phyloP scores from a whole-genome alignment of 2,113 vertebrate species.

The Oophaga pumilio region DNA sequence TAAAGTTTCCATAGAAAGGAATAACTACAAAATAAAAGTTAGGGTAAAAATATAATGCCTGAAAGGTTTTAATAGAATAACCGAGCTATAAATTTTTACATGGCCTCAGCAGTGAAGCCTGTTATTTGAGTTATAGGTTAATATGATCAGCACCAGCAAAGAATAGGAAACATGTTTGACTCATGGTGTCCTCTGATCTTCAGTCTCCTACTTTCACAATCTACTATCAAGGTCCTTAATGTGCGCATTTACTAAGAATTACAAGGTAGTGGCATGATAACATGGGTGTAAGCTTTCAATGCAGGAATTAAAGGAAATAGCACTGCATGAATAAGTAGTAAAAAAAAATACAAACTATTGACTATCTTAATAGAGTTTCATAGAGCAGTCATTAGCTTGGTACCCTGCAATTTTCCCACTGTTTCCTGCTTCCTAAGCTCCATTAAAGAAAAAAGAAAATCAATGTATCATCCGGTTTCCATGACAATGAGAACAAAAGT shows the following conservation, averaged over 20 bases:
- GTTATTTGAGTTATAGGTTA: background rate
- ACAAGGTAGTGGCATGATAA: background rate
- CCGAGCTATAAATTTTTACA: slow-evolving; percentile 2
- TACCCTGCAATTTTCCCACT: slow-evolving; percentile 53
- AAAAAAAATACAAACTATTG: slow-evolving; percentile 29
- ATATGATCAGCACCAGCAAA: background rate
- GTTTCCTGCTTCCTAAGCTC: slow-evolving; percentile 47
- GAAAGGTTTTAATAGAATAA: slow-evolving; percentile 3
- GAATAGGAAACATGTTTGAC: background rate
- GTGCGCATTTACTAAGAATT: background rate
- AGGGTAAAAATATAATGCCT: background rate
- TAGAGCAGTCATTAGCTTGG: slow-evolving; percentile 45
- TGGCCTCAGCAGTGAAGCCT: background rate
- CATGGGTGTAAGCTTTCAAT: no score
- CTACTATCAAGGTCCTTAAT: background rate
- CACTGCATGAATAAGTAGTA: background rate
- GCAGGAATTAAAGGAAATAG: background rate
- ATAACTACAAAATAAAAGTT: background rate
- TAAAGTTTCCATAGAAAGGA: background rate
- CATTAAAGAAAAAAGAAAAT: slow-evolving; percentile 53
- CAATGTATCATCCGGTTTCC: slow-evolving; percentile 51
- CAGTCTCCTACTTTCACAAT: background rate
- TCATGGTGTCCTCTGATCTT: background rate
- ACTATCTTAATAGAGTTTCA: slow-evolving; percentile 32
- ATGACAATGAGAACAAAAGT: slow-evolving; percentile 29